Evolutionary conservation across 1,140 invertebrate species (phyloP).

Genomic region (Leptopilina boulardi): DNA sequence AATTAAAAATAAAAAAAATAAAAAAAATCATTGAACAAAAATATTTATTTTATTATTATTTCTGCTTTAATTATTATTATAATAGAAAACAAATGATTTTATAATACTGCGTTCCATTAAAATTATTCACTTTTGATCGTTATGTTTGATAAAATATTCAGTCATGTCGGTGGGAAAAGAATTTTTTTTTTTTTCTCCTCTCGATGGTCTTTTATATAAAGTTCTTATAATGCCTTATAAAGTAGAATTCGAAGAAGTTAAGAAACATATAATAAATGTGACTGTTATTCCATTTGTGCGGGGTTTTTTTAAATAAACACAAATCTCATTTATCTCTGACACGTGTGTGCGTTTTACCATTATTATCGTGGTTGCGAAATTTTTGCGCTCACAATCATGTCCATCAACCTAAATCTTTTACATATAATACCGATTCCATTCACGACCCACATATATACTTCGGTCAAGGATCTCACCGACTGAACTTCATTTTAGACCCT

Average conservation of each 20-base stretch:
- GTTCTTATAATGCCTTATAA: slow-evolving; percentile 8
- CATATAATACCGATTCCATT: slow-evolving; percentile 4
- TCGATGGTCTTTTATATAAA: neutral
- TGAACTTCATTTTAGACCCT: slow-evolving; percentile 16
- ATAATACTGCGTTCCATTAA: neutral
- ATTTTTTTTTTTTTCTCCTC: neutral
- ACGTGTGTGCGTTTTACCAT: slow-evolving; percentile 21
- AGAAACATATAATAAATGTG: slow-evolving; percentile 16
- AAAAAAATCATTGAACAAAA: neutral
- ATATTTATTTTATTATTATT: neutral
- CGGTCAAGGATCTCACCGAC: neutral
- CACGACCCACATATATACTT: neutral
- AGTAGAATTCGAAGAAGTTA: neutral
- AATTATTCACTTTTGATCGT: neutral
- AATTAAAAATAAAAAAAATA: too few relatives aligned
- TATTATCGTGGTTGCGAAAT: slow-evolving; percentile 13
- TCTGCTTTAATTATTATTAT: neutral
- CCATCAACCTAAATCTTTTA: slow-evolving; percentile 13
- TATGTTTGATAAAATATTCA: neutral
- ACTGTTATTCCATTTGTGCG: neutral
- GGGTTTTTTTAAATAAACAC: slow-evolving; percentile 11
- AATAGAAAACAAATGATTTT: neutral
- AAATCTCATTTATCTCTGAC: slow-evolving; percentile 16
- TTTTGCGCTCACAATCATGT: slow-evolving; percentile 1
- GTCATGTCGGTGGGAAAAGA: neutral